Conservation (phyloP, 2,888 invertebrate species). For the Agrilus biguttatus region DNA sequence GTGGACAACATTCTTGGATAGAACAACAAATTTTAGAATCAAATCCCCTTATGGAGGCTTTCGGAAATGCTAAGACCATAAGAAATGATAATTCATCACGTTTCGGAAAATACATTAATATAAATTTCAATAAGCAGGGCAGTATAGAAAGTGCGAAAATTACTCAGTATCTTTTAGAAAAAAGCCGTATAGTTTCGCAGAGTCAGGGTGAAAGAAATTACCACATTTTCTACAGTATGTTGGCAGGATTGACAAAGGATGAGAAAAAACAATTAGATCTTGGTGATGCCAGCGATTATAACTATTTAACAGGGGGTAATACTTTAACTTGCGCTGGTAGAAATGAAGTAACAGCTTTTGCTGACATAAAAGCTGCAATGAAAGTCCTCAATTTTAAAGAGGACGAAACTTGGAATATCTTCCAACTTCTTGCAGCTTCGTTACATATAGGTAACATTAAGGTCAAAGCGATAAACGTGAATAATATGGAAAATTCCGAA, state of each 20-base stretch:
- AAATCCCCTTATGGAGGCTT: conserved; percentile 93
- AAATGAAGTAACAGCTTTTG: conserved; percentile 74
- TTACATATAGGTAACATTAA: conserved; percentile 85
- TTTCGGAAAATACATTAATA: conserved; percentile 91
- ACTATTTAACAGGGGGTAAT: conserved; percentile 70
- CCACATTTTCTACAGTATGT: conserved; percentile 86
- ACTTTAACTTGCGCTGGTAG: conserved; percentile 64
- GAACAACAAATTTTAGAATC: conserved; percentile 95
- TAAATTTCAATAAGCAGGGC: conserved; percentile 59
- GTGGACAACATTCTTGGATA: conserved; percentile 93
- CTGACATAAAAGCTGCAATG: conserved; percentile 82
- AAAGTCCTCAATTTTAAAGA: conserved; percentile 79
- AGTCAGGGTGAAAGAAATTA: conserved; percentile 85
- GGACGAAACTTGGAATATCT: conserved; percentile 70
- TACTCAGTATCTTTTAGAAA: conserved; percentile 89
- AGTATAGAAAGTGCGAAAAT: conserved; percentile 87
- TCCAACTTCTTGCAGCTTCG: conserved; percentile 72
- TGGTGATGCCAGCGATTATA: conserved; percentile 56
- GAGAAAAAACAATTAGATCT: conserved; percentile 70
- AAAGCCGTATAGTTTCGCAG: conserved; percentile 83
- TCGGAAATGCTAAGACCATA: conserved; percentile 93
- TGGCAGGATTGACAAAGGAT: conserved; percentile 66
- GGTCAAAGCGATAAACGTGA: conserved; percentile 55
- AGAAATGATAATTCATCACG: conserved; percentile 92
- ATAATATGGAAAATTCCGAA: conserved; percentile 81